Conservation (phyloP, 1,140 invertebrate species). For the Periplaneta americana region DNA sequence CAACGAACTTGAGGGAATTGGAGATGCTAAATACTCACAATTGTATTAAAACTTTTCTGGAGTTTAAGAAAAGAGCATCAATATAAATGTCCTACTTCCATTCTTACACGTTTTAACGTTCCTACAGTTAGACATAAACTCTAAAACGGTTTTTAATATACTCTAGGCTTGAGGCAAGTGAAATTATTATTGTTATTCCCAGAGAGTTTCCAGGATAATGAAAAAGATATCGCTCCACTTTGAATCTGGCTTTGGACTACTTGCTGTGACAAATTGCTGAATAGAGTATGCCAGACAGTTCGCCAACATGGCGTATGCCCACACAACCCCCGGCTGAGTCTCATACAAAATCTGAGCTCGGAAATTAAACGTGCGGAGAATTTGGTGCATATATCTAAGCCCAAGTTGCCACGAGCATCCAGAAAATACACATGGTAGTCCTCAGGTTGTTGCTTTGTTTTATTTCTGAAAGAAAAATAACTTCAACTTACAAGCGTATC, state of each 20-base stretch:
- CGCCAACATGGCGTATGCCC: neutral
- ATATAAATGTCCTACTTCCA: neutral
- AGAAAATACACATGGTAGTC: too few species aligned
- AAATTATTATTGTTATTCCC: neutral
- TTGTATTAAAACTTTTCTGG: neutral
- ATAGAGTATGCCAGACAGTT: neutral
- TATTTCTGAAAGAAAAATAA: too few species aligned
- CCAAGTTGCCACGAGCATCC: too few species aligned
- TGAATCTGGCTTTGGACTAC: neutral
- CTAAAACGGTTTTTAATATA: neutral
- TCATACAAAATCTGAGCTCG: neutral
- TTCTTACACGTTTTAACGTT: neutral
- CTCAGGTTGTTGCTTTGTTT: too few species aligned
- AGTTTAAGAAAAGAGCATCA: neutral
- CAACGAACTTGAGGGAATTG: neutral
- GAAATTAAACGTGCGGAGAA: too few species aligned
- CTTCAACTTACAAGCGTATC: too few species aligned
- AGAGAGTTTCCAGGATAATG: neutral
- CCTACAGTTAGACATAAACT: neutral
- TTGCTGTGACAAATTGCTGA: neutral
- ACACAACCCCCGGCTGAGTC: neutral
- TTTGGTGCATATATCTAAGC: too few species aligned
- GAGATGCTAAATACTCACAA: neutral
- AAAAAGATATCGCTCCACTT: neutral
- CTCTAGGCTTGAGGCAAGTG: neutral